Percentiles rank a stretch among this genome's conserved stretches.
Evolutionary conservation across 2,797 vertebrate genomes (phyloP).

Genomic region (Manis crassicaudata): DNA sequence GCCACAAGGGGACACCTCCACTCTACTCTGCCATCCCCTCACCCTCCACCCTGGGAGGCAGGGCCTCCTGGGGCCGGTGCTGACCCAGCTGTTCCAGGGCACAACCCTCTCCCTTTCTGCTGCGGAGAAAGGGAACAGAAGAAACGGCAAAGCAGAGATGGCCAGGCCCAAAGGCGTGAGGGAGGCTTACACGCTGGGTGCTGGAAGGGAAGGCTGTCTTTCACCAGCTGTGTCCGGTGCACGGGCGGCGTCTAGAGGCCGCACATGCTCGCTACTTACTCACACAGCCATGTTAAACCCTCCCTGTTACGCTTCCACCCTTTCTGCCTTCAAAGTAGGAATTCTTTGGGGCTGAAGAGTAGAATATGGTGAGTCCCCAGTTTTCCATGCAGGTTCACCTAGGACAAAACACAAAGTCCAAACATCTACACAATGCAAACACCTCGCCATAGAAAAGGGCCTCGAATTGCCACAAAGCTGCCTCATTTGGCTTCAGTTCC

Average conservation of each 20-base stretch:
- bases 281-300: neutral
- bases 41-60: rapidly evolving
- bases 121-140: neutral
- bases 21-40: neutral
- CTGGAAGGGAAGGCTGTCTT: neutral
- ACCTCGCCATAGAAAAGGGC: neutral
- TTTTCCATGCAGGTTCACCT: neutral
- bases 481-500: neutral
- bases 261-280: neutral
- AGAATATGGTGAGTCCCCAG: neutral
- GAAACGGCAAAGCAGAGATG: neutral
- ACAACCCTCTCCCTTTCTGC: neutral
- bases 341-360: neutral
- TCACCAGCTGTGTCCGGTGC: neutral
- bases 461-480: rapidly evolving
- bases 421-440: neutral
- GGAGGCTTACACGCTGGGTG: neutral
- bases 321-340: neutral
- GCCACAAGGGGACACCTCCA: neutral
- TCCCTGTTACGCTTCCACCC: neutral
- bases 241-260: neutral
- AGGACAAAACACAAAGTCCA: neutral
- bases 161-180: neutral
- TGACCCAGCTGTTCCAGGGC: too few species aligned
- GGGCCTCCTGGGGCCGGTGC: neutral